Base-by-base conservation (phyloP, 2,888 invertebrate genomes). In the Argynnis bischoffii region DNA sequence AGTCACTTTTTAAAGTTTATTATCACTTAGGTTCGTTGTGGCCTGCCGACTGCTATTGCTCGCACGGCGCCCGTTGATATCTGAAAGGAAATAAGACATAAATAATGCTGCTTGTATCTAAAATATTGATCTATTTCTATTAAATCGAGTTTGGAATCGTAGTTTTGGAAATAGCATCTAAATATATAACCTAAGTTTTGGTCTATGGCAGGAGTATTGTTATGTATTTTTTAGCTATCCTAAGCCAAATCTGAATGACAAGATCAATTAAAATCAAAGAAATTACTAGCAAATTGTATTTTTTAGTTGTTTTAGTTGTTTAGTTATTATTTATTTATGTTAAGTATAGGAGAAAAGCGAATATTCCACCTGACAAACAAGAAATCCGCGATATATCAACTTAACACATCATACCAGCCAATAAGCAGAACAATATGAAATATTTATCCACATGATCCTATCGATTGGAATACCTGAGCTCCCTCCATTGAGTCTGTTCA, bases 1-100 rank as follows among this genome's bases (percentile, higher is more conserved):
- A 78, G 71, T 76, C 71, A 77, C 76, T 79, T 74, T 75, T 76
- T 77, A 67, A 86, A 87, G 90, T 90, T 88, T 79, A 56, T 79
- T 84, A 83, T 89, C 90, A 91, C 90, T 90, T 82, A 67, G 80
- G 80, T 90, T 91, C 91, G 90, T 90, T 90, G 90, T 88, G 81
- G 77, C 70, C 75, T 87, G 89, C 89, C 89, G 89, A 79, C 76
- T 76, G 86, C 85, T 87, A 87, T 69, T 88, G 88, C 78, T 90
- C 85, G 83, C 91, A 90, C 88, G 91, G 87, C 90, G 86, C 85
- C 79, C 90, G 83, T 78, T 91, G 91, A 90, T 92, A 92, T 92
- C 92, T 92, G 85, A 0, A 82, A 86, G 66, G 1, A 77, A 79
- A 72, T 14, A 67, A 63, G 73, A 18, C 6, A 35, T 31, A 51